Evolutionary conservation across 2,888 invertebrate species (phyloP).

Genomic region (Pachydiplax longipennis): DNA sequence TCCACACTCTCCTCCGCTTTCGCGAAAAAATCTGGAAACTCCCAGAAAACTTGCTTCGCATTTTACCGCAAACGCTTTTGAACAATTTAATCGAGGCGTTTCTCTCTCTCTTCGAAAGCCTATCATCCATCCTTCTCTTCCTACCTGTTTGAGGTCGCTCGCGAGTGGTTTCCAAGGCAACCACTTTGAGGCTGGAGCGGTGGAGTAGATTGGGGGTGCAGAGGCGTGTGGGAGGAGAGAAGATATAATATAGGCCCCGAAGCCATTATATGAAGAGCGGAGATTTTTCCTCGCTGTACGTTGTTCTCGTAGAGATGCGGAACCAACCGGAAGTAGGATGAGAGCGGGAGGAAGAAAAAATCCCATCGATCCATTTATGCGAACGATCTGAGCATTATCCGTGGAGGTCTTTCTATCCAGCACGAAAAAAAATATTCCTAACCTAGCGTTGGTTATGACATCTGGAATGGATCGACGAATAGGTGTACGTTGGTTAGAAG

Average conservation of each 20-base stretch:
- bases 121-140: not conserved
- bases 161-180: not conserved
- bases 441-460: not conserved
- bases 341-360: not conserved
- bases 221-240: not conserved
- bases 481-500: not conserved
- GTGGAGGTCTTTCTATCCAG: not conserved
- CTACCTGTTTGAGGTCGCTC: not conserved
- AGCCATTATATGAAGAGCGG: not conserved
- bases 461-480: not conserved
- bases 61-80: not conserved
- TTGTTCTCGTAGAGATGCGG: not conserved
- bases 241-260: not conserved
- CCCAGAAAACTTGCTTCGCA: not conserved
- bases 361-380: not conserved
- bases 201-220: not conserved
- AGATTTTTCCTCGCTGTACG: not conserved
- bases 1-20: not conserved
- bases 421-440: not conserved
- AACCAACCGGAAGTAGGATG: not conserved
- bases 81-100: not conserved
- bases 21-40: not conserved
- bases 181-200: not conserved
- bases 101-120: not conserved
- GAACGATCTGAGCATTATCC: not conserved